Conservation (phyloP, 2,888 invertebrate species). For the Lepidochrysops patricia region DNA sequence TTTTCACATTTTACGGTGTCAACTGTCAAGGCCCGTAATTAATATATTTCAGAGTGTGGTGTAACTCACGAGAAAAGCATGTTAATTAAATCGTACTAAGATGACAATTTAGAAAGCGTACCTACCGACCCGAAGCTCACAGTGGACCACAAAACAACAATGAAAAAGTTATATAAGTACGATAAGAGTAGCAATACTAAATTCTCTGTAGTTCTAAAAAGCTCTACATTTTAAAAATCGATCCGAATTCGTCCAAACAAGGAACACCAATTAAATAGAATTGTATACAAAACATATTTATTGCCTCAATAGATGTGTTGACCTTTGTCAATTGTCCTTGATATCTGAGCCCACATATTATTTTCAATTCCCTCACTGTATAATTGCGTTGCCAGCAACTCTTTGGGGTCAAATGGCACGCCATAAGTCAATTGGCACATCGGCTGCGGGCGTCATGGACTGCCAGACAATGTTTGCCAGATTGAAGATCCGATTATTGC, state of each 20-base stretch:
- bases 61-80: no score
- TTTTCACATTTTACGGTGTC: no score
- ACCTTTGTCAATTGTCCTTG: conserved; percentile 34
- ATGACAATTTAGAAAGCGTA: no score
- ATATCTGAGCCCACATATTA: conserved; percentile 35
- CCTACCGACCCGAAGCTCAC: no score
- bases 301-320: conserved; percentile 26
- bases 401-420: conserved; percentile 33
- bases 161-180: no score
- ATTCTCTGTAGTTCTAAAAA: no score
- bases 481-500: neutral
- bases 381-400: conserved; percentile 41
- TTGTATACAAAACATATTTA: conserved; percentile 26
- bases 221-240: neutral
- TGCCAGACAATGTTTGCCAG: neutral
- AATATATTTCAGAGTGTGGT: no score
- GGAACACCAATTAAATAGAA: conserved; percentile 14
- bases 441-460: conserved; percentile 18
- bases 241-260: neutral
- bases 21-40: no score
- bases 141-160: no score
- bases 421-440: conserved; percentile 30
- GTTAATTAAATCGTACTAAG: no score
- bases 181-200: no score
- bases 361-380: conserved; percentile 34